Base-by-base conservation (phyloP, 2,113 vertebrate species). In the Mionectes macconnelli region DNA sequence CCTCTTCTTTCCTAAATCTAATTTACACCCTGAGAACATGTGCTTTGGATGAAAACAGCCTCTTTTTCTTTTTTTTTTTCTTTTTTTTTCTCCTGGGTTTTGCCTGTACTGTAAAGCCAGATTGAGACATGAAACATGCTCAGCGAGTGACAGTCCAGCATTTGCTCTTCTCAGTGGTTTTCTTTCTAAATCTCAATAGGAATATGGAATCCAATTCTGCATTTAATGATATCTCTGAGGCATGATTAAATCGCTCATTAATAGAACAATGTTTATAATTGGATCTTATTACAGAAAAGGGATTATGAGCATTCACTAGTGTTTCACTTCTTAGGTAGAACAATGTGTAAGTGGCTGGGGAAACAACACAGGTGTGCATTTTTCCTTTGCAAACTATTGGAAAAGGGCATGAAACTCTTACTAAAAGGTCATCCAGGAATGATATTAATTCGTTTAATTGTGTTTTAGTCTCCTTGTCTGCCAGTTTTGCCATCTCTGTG, bases 141-240 rank as follows among this genome's bases (percentile, higher is more conserved):
- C 52, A 86, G 55, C 64, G 64, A 91, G 49, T 47, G 40, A 27
- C 62, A 69, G 74, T 42, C 67, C 89, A 42, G 18, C 15, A 17
- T 49, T 66, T 72, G 49, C 45, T 55, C 14, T 31, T 72, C 87
- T 82, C 8, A 0, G 19, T 60, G 80, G 39, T 42, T 93, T 70
- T 52, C 60, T 55, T 72, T 76, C 69, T 50, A 79, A 68, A 79
- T 75, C 73, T 91, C 40, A 0, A 9, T 22, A 89, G 56, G 91
- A 92, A 84, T 44, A 52, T 45, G 60, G 60, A 89, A 94, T 91
- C 62, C 21, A 28, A 4, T 76, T 87, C 84, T 62, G 44, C 66
- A 22, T 87, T 89, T 95, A 93, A 87, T 94, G 84, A 84, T 86
- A 53, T 79, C 87, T 94, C 89, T 39, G 66, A 95, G 80, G 69